Conservation (phyloP, 2,797 vertebrate genomes). For the Chrysocyon brachyurus region DNA sequence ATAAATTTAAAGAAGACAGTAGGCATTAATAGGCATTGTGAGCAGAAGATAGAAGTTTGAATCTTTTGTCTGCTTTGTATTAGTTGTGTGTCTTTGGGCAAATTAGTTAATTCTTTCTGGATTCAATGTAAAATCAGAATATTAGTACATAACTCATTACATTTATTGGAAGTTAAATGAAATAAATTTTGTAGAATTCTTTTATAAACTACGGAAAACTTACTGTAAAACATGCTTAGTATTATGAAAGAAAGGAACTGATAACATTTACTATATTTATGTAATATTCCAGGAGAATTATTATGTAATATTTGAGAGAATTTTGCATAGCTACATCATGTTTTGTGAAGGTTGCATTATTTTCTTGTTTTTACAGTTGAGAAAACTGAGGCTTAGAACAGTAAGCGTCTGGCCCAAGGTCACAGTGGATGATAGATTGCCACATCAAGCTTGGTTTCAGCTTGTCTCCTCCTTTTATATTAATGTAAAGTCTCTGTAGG, state of each 20-base stretch:
- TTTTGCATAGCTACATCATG: background rate
- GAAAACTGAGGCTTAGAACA: background rate
- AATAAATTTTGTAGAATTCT: background rate
- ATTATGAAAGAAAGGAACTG: background rate
- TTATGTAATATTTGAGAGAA: background rate
- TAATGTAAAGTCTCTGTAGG: background rate
- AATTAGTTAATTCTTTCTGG: background rate
- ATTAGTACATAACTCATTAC: background rate
- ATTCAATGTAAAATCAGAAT: background rate
- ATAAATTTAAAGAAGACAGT: background rate
- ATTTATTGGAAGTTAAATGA: conserved; percentile 2
- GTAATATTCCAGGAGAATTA: background rate
- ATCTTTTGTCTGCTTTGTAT: background rate
- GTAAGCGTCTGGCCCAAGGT: background rate
- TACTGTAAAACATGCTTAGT: background rate
- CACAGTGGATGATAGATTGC: background rate
- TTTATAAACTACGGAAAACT: background rate
- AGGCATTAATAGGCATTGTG: background rate
- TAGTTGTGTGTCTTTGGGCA: background rate
- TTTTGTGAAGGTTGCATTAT: background rate
- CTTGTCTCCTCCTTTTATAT: background rate
- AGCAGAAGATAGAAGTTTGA: background rate
- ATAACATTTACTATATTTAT: background rate
- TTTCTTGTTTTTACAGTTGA: background rate
- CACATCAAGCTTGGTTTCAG: background rate